Percentiles rank a stretch among this genome's conserved stretches.
Conservation (phyloP, 1,140 invertebrate species). For the Plodia interpunctella region DNA sequence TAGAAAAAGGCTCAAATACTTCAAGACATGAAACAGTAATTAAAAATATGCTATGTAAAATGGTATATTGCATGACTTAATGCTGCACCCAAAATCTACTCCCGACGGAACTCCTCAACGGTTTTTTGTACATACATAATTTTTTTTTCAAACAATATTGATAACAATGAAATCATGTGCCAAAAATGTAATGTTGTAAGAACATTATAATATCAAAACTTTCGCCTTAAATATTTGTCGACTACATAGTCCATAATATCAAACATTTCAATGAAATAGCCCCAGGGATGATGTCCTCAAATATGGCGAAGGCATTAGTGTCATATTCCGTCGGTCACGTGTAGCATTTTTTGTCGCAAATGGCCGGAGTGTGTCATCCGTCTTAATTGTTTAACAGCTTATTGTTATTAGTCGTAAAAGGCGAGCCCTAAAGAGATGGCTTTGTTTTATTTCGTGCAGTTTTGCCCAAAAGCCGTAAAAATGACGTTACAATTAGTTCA, state of each 20-base stretch:
- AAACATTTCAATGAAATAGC: constrained; percentile 12
- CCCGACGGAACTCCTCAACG: no score
- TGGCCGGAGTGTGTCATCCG: constrained; percentile 40
- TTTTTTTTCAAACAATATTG: no score
- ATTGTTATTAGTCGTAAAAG: constrained; percentile 26
- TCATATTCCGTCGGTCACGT: constrained; percentile 50
- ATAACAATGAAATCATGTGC: no score
- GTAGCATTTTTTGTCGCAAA: constrained; percentile 50
- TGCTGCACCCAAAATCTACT: no score
- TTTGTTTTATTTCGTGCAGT: constrained; percentile 18
- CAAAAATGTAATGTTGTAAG: no score
- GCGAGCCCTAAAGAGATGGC: not conserved
- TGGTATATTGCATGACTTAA: no score
- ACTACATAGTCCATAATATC: not conserved
- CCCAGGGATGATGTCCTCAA: constrained; percentile 23
- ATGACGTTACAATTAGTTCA: constrained; percentile 10
- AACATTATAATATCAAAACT: no score
- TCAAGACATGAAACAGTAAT: no score
- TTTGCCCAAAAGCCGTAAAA: constrained; percentile 10
- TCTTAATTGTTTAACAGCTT: constrained; percentile 57
- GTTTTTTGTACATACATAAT: no score
- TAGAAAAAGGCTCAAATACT: no score
- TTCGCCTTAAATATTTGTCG: not conserved
- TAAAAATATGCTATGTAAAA: no score
- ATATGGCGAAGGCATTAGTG: constrained; percentile 43